Percentiles rank a stretch among this genome's conserved stretches.
These are phyloP conservation scores for Neotoma lepida DNA, from an alignment of 2,113 vertebrate genomes.

Conservation along the genomic window DNA sequence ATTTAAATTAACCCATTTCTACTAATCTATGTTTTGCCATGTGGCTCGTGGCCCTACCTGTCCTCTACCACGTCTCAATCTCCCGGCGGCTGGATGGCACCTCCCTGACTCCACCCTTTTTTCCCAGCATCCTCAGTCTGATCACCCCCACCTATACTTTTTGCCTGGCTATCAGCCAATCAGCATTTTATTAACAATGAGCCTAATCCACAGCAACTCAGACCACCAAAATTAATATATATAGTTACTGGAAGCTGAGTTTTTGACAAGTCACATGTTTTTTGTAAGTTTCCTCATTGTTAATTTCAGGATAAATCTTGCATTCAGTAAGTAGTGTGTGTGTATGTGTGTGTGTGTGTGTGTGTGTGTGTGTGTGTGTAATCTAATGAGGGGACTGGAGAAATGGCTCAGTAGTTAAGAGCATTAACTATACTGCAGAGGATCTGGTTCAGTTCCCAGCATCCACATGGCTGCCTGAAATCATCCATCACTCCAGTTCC, in stretches of 20 bases:
- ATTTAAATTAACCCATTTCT: no score
- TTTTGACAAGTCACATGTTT: neutral
- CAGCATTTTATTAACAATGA: no score
- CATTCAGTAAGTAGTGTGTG: neutral
- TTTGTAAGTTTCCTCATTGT: neutral
- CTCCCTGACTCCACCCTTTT: no score
- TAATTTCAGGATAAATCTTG: neutral
- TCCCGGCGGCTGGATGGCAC: no score
- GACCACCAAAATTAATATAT: neutral
- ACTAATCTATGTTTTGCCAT: no score
- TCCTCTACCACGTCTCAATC: no score
- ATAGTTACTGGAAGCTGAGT: neutral
- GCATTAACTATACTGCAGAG: neutral
- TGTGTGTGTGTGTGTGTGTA: no score
- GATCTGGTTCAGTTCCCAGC: neutral
- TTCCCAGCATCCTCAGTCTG: no score
- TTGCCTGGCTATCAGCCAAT: no score
- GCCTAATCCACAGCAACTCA: neutral
- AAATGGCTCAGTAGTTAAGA: neutral
- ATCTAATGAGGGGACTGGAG: neutral
- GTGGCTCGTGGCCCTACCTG: no score
- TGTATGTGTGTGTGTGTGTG: no score
- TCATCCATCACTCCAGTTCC: neutral
- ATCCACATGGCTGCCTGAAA: neutral
- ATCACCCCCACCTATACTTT: no score